A percentile compares a stretch with the other conserved stretches of the same genome.
Evolutionary conservation across 2,888 invertebrate species (phyloP).

Genomic region (Xestia ashworthii): DNA sequence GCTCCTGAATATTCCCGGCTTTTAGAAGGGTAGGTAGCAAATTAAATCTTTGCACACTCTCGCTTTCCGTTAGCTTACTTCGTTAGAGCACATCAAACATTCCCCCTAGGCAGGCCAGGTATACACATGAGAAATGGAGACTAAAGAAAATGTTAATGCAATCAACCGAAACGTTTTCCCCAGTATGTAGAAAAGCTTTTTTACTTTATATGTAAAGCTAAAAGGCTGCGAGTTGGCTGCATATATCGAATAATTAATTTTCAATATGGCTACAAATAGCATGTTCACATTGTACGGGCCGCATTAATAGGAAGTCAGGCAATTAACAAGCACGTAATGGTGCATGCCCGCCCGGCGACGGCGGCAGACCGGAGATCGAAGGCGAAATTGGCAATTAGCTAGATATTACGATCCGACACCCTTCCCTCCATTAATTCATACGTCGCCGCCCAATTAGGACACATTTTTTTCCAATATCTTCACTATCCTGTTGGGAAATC

Average conservation of each 20-base stretch:
- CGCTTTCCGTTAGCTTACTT: conserved; percentile 36
- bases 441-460: conserved; percentile 65
- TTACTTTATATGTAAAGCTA: conserved; percentile 13
- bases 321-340: conserved; percentile 77
- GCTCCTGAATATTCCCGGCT: conserved; percentile 18
- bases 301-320: conserved; percentile 70
- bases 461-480: conserved; percentile 65
- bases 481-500: conserved; percentile 59
- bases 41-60: conserved; percentile 39
- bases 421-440: conserved; percentile 68
- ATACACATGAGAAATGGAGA: conserved; percentile 34
- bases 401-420: conserved; percentile 76
- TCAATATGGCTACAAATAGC: conserved; percentile 50
- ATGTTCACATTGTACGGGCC: conserved; percentile 63
- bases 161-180: conserved; percentile 48
- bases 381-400: conserved; percentile 86
- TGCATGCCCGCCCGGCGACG: conserved; percentile 72
- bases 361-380: conserved; percentile 84
- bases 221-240: conserved; percentile 22
- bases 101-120: conserved; percentile 13
- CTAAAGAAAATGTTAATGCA: conserved; percentile 52
- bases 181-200: background rate
- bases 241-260: conserved; percentile 43
- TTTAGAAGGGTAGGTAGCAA: conserved; percentile 27
- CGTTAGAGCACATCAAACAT: conserved; percentile 40